Evolutionary conservation across 2,113 vertebrate genomes (phyloP).

Genomic region (Salvator merianae): DNA sequence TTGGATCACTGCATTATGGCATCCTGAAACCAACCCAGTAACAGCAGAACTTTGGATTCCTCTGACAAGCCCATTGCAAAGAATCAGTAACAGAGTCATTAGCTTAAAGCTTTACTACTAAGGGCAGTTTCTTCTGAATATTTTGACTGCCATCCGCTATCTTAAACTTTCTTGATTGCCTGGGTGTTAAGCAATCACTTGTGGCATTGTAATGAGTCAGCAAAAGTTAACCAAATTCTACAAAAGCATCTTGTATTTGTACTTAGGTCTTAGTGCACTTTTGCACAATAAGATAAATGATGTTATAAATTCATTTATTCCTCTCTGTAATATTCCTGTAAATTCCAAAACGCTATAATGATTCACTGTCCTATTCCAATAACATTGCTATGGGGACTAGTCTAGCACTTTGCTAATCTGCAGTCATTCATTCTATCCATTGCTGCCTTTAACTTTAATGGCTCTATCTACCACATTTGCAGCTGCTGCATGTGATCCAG

Average conservation of each 20-base stretch:
- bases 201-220: not conserved
- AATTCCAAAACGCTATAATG: not conserved
- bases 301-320: not conserved
- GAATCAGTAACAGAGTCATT: slow-evolving; percentile 34
- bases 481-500: not conserved
- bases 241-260: not conserved
- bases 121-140: not conserved
- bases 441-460: not conserved
- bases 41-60: slow-evolving; percentile 34
- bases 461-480: not conserved
- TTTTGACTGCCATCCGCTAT: not conserved
- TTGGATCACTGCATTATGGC: slow-evolving; percentile 68
- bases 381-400: not conserved
- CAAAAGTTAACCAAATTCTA: not conserved
- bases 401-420: not conserved
- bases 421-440: not conserved
- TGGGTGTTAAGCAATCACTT: too few relatives aligned
- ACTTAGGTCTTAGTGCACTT: not conserved
- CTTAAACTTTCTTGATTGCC: not conserved
- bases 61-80: slow-evolving; percentile 42
- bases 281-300: not conserved
- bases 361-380: not conserved
- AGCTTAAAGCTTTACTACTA: not conserved
- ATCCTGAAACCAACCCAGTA: slow-evolving; percentile 63
- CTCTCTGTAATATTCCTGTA: not conserved